Base-by-base conservation (phyloP, 2,888 invertebrate species). In the Nemurella pictetii region DNA sequence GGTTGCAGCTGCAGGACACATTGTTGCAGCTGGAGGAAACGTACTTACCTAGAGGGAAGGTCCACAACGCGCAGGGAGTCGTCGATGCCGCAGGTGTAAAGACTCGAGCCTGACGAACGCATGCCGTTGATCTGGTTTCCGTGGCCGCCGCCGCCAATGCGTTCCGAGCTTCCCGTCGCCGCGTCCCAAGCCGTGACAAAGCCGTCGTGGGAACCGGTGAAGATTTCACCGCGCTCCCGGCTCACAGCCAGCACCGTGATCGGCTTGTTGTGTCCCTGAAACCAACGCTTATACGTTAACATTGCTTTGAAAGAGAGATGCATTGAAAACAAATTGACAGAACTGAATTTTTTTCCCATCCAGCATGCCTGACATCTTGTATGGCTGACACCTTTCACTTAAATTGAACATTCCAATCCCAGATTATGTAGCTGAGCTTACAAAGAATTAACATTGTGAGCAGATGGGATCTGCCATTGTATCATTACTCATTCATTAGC, bases 101-200 rank as follows among this genome's bases (percentile, higher is more conserved):
- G 92, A 0, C 91, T 89, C 86, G 93, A 94, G 73, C 93, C 93
- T 86, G 93, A 92, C 0, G 95, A 93, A 83, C 93, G 93, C 94
- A 99, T 96, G 84, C 96, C 97, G 89, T 97, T 97, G 85, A 99
- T 95, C 92, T 99, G 98, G 92, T 98, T 98, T 0, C 96, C 97
- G 90, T 99, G 99, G 0, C 98, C 97, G n/a, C 92, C 92, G 20
- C 97, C 97, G 80, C 91, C 90, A 0, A 99, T 91, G 86, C 96
- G 94, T 87, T 96, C 95, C 27, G 81, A 83, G 83, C 86, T 86
- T 89, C 89, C 95, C 32, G 92, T 95, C 1, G 92, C 92, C 0
- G 95, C 95, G 89, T 95, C 94, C 97, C 97, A 97, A 84, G 92
- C 92, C 0, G 97, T 97, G 32, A 99, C 95, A 86, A 94, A 94